phyloP scores from a whole-genome alignment of 2,797 vertebrate genomes.

The Carcharodon carcharias region DNA sequence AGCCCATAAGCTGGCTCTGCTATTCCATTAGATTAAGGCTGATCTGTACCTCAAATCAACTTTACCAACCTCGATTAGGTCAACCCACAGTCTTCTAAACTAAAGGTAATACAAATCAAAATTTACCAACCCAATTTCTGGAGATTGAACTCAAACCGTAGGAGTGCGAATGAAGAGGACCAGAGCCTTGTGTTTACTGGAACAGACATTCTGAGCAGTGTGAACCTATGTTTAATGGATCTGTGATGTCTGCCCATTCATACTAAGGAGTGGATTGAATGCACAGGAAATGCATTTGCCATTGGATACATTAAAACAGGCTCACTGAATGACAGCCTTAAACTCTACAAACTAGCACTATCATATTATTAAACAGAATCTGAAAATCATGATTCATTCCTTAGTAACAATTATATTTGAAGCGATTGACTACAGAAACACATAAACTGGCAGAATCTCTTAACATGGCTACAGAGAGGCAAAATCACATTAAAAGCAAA shows the following conservation, averaged over 20 bases:
- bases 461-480: not conserved
- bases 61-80: not conserved
- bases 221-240: not conserved
- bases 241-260: not conserved
- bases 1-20: not conserved
- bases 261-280: not conserved
- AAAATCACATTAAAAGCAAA: constrained; percentile 11
- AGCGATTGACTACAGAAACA: not conserved
- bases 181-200: not conserved
- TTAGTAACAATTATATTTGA: not conserved
- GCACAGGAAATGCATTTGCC: not conserved
- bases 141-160: not conserved
- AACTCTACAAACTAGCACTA: not conserved
- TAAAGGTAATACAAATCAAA: not conserved
- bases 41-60: not conserved
- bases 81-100: not conserved
- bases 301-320: not conserved
- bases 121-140: not conserved
- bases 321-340: not conserved
- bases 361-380: not conserved
- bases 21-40: not conserved
- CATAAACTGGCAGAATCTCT: not conserved
- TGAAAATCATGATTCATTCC: not conserved
- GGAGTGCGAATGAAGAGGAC: not conserved
- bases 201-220: not conserved